Evolutionary conservation across 2,113 vertebrate genomes (phyloP).

Genomic region (Condylura cristata): DNA sequence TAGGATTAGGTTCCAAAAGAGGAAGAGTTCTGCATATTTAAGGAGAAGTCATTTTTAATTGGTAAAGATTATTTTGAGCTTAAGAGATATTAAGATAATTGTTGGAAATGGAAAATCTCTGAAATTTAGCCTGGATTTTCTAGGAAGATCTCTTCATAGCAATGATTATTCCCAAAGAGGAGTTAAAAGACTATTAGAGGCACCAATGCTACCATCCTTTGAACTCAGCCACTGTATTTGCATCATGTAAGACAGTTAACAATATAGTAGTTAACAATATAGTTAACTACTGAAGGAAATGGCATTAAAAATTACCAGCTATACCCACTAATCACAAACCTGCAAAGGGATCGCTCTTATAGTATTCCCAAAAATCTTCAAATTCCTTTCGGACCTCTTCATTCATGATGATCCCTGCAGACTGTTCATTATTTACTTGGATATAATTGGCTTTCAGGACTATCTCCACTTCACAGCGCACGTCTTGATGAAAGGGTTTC

Average conservation of each 20-base stretch:
- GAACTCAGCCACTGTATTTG: background rate
- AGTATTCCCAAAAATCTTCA: constrained; percentile 92
- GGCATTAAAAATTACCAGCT: background rate
- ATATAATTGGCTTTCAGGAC: constrained; percentile 96
- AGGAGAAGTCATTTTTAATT: constrained; percentile 22
- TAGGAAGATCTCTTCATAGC: background rate
- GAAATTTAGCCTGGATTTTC: background rate
- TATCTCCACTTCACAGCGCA: constrained; percentile 93
- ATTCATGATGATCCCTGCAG: constrained; percentile 85
- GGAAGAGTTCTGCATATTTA: background rate
- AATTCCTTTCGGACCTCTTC: constrained; percentile 94
- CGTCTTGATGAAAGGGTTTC: constrained; percentile 90
- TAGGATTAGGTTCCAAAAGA: background rate
- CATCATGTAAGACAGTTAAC: too few relatives aligned
- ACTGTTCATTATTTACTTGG: constrained; percentile 95
- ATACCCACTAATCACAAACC: constrained; percentile 85
- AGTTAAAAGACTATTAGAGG: background rate
- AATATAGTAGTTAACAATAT: too few relatives aligned
- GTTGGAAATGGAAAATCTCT: background rate
- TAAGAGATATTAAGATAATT: constrained; percentile 11
- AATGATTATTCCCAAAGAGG: background rate
- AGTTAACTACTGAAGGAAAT: background rate
- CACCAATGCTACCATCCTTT: background rate
- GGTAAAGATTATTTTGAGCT: background rate
- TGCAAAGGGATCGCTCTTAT: constrained; percentile 89